These are phyloP conservation scores for Tetanocera ferruginea DNA, from an alignment of 2,888 invertebrate genomes.

Conservation along the genomic window DNA sequence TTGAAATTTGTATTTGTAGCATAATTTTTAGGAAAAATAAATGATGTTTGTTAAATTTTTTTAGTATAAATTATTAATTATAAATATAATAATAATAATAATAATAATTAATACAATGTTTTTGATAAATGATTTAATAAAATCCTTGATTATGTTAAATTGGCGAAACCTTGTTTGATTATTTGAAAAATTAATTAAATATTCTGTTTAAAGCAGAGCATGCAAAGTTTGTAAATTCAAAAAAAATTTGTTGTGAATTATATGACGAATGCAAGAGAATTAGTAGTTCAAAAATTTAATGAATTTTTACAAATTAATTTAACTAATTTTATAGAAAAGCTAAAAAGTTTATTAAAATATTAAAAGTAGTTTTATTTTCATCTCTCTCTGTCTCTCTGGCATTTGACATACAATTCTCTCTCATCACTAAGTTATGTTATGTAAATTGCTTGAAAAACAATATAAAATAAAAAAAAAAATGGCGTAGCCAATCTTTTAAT, in stretches of 20 bases:
- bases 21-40: slow-evolving; percentile 7
- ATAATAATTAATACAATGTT: slow-evolving; percentile 6
- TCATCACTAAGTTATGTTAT: slow-evolving; percentile 4
- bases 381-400: too few species aligned
- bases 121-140: slow-evolving; percentile 2
- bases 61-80: background rate
- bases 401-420: background rate
- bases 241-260: slow-evolving; percentile 9
- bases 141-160: slow-evolving; percentile 1
- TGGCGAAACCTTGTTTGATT: slow-evolving; percentile 5
- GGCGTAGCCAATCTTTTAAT: slow-evolving; percentile 18
- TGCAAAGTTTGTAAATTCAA: slow-evolving; percentile 45
- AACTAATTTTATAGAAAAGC: too few species aligned
- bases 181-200: slow-evolving; percentile 11
- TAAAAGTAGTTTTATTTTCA: too few species aligned
- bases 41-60: background rate
- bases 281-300: background rate
- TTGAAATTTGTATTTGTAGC: slow-evolving; percentile 39
- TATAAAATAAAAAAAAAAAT: slow-evolving; percentile 9
- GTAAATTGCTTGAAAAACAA: slow-evolving; percentile 25
- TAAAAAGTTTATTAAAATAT: too few species aligned
- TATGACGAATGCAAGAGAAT: background rate
- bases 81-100: slow-evolving; percentile 5
- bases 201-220: slow-evolving; percentile 49
- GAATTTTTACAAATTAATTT: background rate